Evolutionary conservation across 2,888 invertebrate species (phyloP), one percentile per base, ranked within the genome.

Genomic region (Danaus chrysippus): DNA sequence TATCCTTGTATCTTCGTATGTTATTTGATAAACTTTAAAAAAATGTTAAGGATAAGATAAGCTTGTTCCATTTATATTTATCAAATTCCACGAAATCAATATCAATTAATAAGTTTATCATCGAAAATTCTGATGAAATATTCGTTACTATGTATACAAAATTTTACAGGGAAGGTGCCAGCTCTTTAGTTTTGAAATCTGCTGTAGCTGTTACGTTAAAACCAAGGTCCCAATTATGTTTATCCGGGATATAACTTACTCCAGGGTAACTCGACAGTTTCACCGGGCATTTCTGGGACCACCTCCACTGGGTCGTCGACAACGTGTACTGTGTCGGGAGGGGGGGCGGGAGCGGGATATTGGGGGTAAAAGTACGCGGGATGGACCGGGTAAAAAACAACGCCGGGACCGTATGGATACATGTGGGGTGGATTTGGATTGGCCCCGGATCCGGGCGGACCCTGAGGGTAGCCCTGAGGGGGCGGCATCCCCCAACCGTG

Each of bases 221-320:
- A 10, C 12, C 10, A 58, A 64, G 67, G 57, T 65, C 63, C 55
- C 67, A 56, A 59, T 61, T 59, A 13, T 58, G 59, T 34, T 55
- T 59, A 54, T 44, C 56, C 64, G 52, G 62, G 56, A 23, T 68
- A 49, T 34, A 74, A 90, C 91, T 91, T 87, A 91, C 91, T 87
- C 85, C 87, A 91, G 62, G 91, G 91, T 67, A 91, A 79, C 75
- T 90, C 89, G 75, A 91, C 91, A 54, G 84, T 87, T 72, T 91
- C 91, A 65, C 91, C 91, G 53, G 90, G 86, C 67, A 90, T 81
- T 75, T 84, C 82, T 8, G 91, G 89, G 54, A 77, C 79, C 13
- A 76, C 73, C 44, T 85, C 85, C 55, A 71, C 73, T 43, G 79
- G 79, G 59, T 78, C 71, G 54, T 76, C 73, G 59, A 82, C 84